Percentiles rank a stretch among this genome's conserved stretches.
Conservation (phyloP, 23 tunicate genomes). For the Halocynthia roretzi region DNA sequence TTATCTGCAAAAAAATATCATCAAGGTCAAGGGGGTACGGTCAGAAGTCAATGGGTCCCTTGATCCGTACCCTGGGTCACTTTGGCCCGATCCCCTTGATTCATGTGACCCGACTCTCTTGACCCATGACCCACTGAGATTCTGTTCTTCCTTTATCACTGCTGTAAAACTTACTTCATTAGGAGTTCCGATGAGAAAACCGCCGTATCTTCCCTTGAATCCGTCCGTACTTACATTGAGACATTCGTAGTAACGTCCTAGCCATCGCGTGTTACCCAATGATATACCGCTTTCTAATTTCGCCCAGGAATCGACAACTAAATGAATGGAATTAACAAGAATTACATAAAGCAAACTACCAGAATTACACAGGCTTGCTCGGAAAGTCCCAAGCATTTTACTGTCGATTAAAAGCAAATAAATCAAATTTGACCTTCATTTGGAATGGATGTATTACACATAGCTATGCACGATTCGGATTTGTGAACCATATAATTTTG, state of each 20-base stretch:
- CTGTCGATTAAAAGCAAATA: too few species aligned
- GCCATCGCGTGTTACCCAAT: conserved; percentile 61
- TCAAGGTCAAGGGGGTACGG: neutral
- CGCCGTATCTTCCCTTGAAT: conserved; percentile 17
- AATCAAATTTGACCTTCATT: too few species aligned
- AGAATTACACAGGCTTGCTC: too few species aligned
- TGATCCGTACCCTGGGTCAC: too few species aligned
- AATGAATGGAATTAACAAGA: neutral
- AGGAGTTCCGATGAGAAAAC: neutral
- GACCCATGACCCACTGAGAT: neutral
- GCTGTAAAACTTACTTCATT: neutral
- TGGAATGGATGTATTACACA: too few species aligned
- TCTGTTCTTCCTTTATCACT: neutral
- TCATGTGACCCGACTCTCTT: neutral
- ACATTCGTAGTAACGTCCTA: conserved; percentile 68
- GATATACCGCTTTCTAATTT: conserved; percentile 42
- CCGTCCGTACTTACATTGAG: conserved; percentile 17
- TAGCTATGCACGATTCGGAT: too few species aligned
- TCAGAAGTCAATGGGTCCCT: too few species aligned
- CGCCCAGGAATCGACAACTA: conserved; percentile 70
- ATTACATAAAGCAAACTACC: too few species aligned
- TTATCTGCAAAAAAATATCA: neutral
- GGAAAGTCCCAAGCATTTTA: too few species aligned
- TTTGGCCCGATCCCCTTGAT: too few species aligned
- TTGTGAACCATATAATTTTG: too few species aligned